Conservation (phyloP, 2,888 invertebrate genomes). For the Cheilosia grossa region DNA sequence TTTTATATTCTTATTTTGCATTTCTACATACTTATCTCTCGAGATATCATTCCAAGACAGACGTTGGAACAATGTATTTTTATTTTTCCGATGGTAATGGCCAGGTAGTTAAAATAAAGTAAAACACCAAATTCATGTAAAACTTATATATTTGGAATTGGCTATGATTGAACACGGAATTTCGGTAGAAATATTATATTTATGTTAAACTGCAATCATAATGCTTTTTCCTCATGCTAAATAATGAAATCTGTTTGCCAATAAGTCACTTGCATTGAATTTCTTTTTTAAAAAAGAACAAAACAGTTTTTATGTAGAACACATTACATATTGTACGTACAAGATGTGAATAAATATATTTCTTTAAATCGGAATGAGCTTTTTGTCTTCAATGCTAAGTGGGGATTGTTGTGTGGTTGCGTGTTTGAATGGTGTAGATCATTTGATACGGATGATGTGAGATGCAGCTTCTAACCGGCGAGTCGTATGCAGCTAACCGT, state of each 20-base stretch:
- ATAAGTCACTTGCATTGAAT: slow-evolving; percentile 51
- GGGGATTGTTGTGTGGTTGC: neutral
- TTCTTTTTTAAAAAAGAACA: slow-evolving; percentile 32
- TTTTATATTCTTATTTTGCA: slow-evolving; percentile 22
- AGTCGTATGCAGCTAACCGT: too few species aligned
- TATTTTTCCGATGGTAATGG: slow-evolving; percentile 58
- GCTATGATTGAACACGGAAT: slow-evolving; percentile 17
- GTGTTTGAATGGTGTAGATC: neutral
- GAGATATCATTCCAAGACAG: slow-evolving; percentile 67
- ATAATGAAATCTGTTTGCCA: slow-evolving; percentile 33
- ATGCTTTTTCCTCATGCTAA: slow-evolving; percentile 10
- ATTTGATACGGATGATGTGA: neutral
- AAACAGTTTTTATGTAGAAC: slow-evolving; percentile 41
- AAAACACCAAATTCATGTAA: neutral
- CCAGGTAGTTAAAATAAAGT: slow-evolving; percentile 44
- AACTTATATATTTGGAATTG: neutral
- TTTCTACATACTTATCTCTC: slow-evolving; percentile 45
- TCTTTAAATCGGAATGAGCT: slow-evolving; percentile 35
- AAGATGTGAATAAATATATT: slow-evolving; percentile 66
- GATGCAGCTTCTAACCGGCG: too few species aligned
- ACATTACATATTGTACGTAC: slow-evolving; percentile 46
- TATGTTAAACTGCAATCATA: slow-evolving; percentile 10
- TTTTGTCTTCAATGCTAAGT: neutral
- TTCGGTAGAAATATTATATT: slow-evolving; percentile 16
- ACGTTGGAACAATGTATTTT: slow-evolving; percentile 53